Base-by-base conservation (phyloP, 2,797 vertebrate genomes). In the Nannoperca australis region DNA sequence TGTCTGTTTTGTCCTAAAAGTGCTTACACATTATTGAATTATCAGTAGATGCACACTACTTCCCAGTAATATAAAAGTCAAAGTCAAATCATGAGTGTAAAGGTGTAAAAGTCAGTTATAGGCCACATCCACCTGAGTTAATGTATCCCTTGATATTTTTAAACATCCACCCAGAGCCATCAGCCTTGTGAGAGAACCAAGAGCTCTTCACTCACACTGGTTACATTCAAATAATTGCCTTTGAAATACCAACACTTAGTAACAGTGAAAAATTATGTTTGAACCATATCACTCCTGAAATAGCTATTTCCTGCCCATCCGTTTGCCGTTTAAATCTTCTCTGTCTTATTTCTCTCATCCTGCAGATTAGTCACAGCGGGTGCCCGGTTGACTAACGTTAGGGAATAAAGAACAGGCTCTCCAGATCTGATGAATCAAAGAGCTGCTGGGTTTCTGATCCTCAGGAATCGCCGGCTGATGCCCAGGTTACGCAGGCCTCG, bases 301-400 rank as follows among this genome's bases (percentile, higher is more conserved):
- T 32, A 61, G 44, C 47, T n/a, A 38, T 79, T 79, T 76, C 62
- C 73, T 60, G 72, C 64, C 51, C n/a, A 71, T 56, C 30, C 40
- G 13, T 73, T 78, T 62, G 22, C 34, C 1, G 2, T 40, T 24
- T 24, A 77, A 82, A 69, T 81, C 69, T 34, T 4, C 64, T 70
- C 55, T 2, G 62, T 73, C 63, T 86, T 64, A 61, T 59, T 79
- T 59, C 13, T 59, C 42, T 81, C 42, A 22, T 78, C 68, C 76
- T 5, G 8, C 62, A 83, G 81, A 85, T 89, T 81, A 88, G 76
- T 80, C 86, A 80, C 85, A 91, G 85, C 82, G 38, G 87, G 84
- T 34, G 72, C 22, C 44, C 32, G 47, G 81, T 85, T 81, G 80
- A 67, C 85, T 50, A 58, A 47, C 51, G 6, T 67, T 63, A 18